Evolutionary conservation across 2,888 invertebrate species (phyloP), one percentile per base, ranked within the genome.

Genomic region (Xylota sylvarum): DNA sequence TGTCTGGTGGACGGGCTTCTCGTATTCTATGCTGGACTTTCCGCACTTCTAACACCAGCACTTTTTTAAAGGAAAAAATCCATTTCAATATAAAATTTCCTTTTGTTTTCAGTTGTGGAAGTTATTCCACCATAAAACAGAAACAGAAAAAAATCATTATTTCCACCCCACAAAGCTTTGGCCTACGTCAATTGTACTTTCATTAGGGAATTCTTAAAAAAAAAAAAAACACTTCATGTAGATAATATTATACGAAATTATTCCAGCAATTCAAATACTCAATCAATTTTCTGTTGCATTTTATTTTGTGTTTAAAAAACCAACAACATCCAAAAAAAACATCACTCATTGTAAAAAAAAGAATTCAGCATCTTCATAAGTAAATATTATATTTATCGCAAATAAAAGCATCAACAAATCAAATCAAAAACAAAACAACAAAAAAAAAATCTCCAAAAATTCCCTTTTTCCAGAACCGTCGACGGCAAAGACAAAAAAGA

Each of bases 401-500:
- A 52, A 23, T 23, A 70, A 70, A 69, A 30, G 35, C 50, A 83
- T 50, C 27, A 77, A 27, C 5, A 77, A 83, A 60, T 50, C 19
- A 70, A 60, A 69, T 10, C 58, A 86, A 77, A 64, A 64, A 9
- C 72, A 30, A 64, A 74, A 70, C 62, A 74, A 79, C 52, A 87
- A 58, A 73, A 73, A 73, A 86, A 77, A 48, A 83, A 73, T 78
- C 69, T 88, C 80, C 83, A 78, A 79, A 27, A 62, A 27, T 84
- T 80, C 87, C 83, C 81, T 85, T 82, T 81, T 95, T 95, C 88
- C 94, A 96, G 96, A 93, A 94, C 96, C 88, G 95, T 97, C 89
- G 97, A 97, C 91, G 97, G 97, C 90, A 97, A 97, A 93, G 97
- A 97, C 91, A 97, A 97, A 93, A 97, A 97, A 94, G 96, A 94